Percentiles rank a stretch among this genome's conserved stretches.
Evolutionary conservation across 2,888 invertebrate species (phyloP).

Genomic region (Harpalus rubripes): DNA sequence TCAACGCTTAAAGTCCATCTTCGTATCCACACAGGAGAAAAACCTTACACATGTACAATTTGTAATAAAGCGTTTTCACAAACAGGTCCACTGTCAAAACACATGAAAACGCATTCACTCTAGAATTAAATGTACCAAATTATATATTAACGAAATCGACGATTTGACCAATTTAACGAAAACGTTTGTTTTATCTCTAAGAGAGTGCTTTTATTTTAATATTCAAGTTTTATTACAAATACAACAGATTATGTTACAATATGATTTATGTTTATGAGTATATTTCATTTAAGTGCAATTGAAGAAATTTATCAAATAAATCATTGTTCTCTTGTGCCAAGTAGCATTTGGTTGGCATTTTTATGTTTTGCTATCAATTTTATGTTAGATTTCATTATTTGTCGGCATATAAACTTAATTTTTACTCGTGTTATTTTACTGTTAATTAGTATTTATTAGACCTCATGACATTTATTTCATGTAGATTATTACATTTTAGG

Average conservation of each 20-base stretch:
- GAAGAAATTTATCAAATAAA: conserved; percentile 14
- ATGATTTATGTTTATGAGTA: not conserved
- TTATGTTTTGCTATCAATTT: conserved; percentile 1
- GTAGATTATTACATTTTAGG: too few species aligned
- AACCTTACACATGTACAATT: conserved; percentile 58
- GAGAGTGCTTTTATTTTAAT: conserved; percentile 14
- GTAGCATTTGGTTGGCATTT: conserved; percentile 15
- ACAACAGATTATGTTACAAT: not conserved
- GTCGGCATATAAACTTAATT: conserved; percentile 42
- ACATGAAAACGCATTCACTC: conserved; percentile 64
- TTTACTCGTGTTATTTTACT: conserved; percentile 27
- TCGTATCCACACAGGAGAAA: conserved; percentile 68
- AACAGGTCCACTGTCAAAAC: conserved; percentile 58
- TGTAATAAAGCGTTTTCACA: conserved; percentile 65
- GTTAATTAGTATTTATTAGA: conserved; percentile 44
- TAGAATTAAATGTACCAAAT: conserved; percentile 38
- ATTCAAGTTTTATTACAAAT: not conserved
- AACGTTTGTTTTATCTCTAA: conserved; percentile 18
- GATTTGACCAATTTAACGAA: conserved; percentile 47
- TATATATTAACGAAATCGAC: not conserved
- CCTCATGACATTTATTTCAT: conserved; percentile 30
- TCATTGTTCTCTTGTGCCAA: conserved; percentile 32
- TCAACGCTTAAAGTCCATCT: conserved; percentile 68
- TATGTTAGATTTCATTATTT: conserved; percentile 23
- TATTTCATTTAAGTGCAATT: conserved; percentile 27